These are phyloP conservation scores for Etheostoma spectabile DNA, from an alignment of 2,113 vertebrate species.

Conservation along the genomic window DNA sequence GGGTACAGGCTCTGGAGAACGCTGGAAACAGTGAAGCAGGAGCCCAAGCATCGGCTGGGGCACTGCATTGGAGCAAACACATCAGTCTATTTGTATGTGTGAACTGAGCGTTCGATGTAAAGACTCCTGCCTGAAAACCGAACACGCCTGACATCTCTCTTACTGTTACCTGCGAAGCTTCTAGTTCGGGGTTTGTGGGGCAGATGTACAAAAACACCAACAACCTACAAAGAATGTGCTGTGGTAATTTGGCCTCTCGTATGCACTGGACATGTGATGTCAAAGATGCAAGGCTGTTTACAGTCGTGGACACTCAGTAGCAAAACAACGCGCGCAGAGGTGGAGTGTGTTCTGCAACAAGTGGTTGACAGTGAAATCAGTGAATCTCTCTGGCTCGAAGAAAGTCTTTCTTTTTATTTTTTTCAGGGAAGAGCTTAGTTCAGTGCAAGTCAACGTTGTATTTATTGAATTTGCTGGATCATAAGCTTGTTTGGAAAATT, in stretches of 20 bases:
- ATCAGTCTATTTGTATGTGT: not conserved
- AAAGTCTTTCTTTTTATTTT: not conserved
- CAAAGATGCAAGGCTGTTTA: too few relatives aligned
- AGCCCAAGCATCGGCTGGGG: too few relatives aligned
- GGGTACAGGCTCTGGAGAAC: too few relatives aligned
- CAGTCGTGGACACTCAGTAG: not conserved
- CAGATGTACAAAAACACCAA: not conserved
- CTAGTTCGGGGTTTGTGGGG: not conserved
- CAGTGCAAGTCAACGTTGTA: not conserved
- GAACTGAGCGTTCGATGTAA: not conserved
- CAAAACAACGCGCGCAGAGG: too few relatives aligned
- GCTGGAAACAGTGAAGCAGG: too few relatives aligned
- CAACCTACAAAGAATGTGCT: not conserved
- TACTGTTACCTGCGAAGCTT: not conserved
- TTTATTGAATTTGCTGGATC: not conserved
- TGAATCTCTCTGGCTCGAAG: not conserved
- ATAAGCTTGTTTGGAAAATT: not conserved
- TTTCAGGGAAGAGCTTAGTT: not conserved
- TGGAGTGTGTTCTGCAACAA: too few relatives aligned
- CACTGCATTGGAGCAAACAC: not conserved
- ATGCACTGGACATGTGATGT: too few relatives aligned
- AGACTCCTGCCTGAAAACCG: conserved; percentile 14
- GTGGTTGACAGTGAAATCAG: not conserved
- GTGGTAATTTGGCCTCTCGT: too few relatives aligned
- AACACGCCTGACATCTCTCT: not conserved